Evolutionary conservation across 2,797 vertebrate species (phyloP).

Genomic region (Coluber constrictor): DNA sequence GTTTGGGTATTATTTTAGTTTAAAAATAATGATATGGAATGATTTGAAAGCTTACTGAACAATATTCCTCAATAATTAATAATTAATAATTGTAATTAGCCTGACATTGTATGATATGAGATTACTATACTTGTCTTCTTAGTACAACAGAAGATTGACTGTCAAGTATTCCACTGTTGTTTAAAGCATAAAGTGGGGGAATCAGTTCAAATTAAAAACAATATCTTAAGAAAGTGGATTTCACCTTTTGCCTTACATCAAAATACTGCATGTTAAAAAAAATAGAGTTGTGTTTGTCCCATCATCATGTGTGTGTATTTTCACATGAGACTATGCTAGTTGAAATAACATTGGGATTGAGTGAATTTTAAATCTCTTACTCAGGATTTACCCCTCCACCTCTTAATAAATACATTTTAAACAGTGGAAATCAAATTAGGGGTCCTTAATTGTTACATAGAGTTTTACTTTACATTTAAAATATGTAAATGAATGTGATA

Average conservation of each 20-base stretch:
- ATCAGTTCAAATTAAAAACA: background rate
- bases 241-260: background rate
- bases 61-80: background rate
- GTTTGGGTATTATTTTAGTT: background rate
- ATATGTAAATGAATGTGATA: background rate
- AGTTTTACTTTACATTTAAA: background rate
- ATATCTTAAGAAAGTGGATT: background rate
- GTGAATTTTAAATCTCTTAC: background rate
- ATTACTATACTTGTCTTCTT: background rate
- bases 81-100: background rate
- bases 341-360: background rate
- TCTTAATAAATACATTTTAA: background rate
- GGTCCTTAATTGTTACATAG: background rate
- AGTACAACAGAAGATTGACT: background rate
- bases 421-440: background rate
- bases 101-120: background rate
- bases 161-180: background rate
- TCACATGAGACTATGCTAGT: background rate
- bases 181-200: background rate
- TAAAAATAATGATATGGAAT: background rate
- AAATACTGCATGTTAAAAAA: background rate
- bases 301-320: background rate
- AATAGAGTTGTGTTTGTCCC: background rate
- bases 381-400: background rate
- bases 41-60: background rate